Base-by-base conservation (phyloP, 2,888 invertebrate species). In the Drosophila melanosoma region DNA sequence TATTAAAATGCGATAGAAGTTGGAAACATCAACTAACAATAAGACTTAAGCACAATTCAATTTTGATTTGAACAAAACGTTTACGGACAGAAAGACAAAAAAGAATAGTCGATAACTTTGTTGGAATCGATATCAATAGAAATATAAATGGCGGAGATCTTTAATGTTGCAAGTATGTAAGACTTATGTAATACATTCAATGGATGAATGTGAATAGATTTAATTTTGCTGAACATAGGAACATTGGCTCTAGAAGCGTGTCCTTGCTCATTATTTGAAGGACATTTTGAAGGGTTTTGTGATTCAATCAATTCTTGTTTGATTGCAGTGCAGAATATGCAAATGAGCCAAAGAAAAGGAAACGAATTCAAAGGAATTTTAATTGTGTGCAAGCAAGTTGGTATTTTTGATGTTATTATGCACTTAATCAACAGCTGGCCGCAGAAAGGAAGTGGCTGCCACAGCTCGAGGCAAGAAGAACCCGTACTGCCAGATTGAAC, bases 341-440 rank as follows among this genome's bases (percentile, higher is more conserved):
- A 76, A 76, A 76, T 76, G 32, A 54, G 29, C 49, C 36, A 62
- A 48, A 5, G n/a, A 15, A 35, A 57, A 12, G 54, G n/a, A 64
- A 38, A 38, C 58, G 38, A 59, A 49, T 32, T 49, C 52, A 60
- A 61, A 70, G 74, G 54, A 63, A 76, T 15, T 56, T 52, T 33
- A 8, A 35, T 36, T 26, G 36, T 49, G 26, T 26, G 26, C 17
- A 17, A 15, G 15, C 20, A 7, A 15, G 8, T 10, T 26, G 40
- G 11, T 0, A 20, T 26, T 36, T 26, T 36, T 8, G 48, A 48
- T 56, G 69, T 62, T 61, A 87, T 84, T 84, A 82, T 87, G 82
- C 82, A 84, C 81, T 78, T 88, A 86, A 83, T 89, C 82, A 89
- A 84, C 84, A 84, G 84, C 84, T 84, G 84, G 87, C 81, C 89